phyloP scores from a whole-genome alignment of 2,888 invertebrate genomes.

The Ophion costatus region DNA sequence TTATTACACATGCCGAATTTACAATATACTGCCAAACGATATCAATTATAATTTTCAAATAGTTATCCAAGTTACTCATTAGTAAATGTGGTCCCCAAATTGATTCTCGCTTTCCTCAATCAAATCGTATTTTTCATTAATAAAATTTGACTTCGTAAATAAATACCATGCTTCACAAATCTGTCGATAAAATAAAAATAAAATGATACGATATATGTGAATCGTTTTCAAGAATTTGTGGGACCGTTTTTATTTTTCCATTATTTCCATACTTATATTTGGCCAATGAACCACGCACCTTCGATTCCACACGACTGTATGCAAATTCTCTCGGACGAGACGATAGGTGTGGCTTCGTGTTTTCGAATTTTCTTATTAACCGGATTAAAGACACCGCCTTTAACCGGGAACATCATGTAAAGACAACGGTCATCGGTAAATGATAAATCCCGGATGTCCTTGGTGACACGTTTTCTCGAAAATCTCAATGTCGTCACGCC shows the following conservation, averaged over 20 bases:
- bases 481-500: conserved; percentile 92
- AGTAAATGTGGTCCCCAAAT: too few relatives aligned
- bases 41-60: too few relatives aligned
- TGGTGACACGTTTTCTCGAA: conserved; percentile 90
- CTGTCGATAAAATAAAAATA: too few relatives aligned
- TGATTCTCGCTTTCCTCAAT: too few relatives aligned
- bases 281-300: conserved; percentile 83
- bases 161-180: too few relatives aligned
- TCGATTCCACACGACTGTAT: conserved; percentile 91
- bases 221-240: not conserved
- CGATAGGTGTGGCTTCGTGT: conserved; percentile 89
- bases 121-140: too few relatives aligned
- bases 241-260: not conserved
- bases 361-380: conserved; percentile 94
- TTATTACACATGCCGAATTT: too few relatives aligned
- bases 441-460: conserved; percentile 90
- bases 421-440: conserved; percentile 93
- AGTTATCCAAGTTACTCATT: too few relatives aligned
- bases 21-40: too few relatives aligned
- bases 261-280: not conserved
- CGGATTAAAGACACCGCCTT: conserved; percentile 92
- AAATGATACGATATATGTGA: too few relatives aligned
- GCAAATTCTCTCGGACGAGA: conserved; percentile 92
- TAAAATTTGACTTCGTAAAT: too few relatives aligned
- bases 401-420: conserved; percentile 94